Base-by-base conservation (phyloP, 2,797 vertebrate species). In the Gymnothorax reevesii region DNA sequence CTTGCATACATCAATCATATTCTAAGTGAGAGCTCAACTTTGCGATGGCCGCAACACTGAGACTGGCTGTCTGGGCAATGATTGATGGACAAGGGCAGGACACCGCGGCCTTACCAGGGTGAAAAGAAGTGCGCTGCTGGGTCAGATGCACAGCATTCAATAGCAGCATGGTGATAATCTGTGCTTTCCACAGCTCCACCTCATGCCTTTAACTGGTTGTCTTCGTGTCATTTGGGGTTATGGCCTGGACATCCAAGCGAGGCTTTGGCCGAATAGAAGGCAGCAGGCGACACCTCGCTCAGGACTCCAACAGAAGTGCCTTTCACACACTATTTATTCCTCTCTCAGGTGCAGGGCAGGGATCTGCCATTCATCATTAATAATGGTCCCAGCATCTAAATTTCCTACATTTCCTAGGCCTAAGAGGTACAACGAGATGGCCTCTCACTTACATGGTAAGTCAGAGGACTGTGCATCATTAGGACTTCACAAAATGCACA, bases 1-100 rank as follows among this genome's bases (percentile, higher is more conserved):
- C 80, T 90, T 87, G 90, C 92, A 54, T 52, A 55, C 93, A 94
- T 95, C 92, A 90, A 93, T 95, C 94, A 95, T 94, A 90, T 90
- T 93, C 92, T 92, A 92, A 83, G 86, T 88, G 89, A 60, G 89
- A 91, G 87, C 91, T 93, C 92, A 91, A 89, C 85, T 93, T 94
- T 92, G 92, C 92, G 57, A 75, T 87, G 92, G 90, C 54, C 69
- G 4, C 54, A 57, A 57, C 87, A 55, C 80, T 88, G 84, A 88
- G 89, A 85, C 42, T 33, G 84, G 84, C 91, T 93, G 93, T 93
- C 92, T 90, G 85, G 88, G 83, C 87, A 57, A 84, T 93, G 94
- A 95, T 94, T 94, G 94, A 95, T 94, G 91, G 91, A 89, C 57
- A 85, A 90, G 66, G 79, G 87, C 88, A 89, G 92, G 91, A 89